Base-by-base conservation (phyloP, 2,888 invertebrate species). In the Agrilus cyanescens region DNA sequence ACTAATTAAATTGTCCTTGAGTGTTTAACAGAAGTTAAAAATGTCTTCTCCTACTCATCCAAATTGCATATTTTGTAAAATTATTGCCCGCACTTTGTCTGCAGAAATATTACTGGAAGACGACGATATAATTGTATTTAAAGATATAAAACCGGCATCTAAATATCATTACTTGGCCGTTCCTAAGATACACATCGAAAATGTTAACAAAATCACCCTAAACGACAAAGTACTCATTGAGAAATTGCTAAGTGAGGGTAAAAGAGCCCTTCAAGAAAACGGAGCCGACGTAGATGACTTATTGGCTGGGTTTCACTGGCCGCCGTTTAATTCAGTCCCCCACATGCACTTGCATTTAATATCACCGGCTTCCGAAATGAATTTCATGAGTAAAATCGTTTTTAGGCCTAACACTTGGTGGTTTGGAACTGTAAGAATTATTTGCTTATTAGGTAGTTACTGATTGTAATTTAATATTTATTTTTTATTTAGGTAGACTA, bases 321-420 rank as follows among this genome's bases (percentile, higher is more conserved):
- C 94, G 0, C 94, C 94, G 0, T 91, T 91, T 65, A 78, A 82
- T 45, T 81, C 84, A 1, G 76, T 94, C 0, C 64, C 69, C 37
- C 94, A 94, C 65, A 68, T 90, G 5, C 94, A 94, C 62, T 68
- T 94, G 43, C 94, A 95, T 57, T 76, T 81, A 0, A 91, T 94
- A 41, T 80, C 84, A 0, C 90, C 93, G 0, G 73, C 74, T 12
- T 76, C 78, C 0, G 73, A 80, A 46, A 87, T 94, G 83, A 72
- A 78, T 0, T 73, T 79, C 12, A 46, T 83, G 0, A 68, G 74
- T 4, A 70, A 74, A 42, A 52, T 76, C 46, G 74, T 87, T 48
- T 93, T 87, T 57, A 78, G 67, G 58, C 78, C 79, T n/a, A 71
- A 80, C 46, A 77, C 82, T 0, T 78, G 73, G 55, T 91, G 90